phyloP scores from a whole-genome alignment of 2,113 vertebrate species.

The Poecilia latipinna region DNA sequence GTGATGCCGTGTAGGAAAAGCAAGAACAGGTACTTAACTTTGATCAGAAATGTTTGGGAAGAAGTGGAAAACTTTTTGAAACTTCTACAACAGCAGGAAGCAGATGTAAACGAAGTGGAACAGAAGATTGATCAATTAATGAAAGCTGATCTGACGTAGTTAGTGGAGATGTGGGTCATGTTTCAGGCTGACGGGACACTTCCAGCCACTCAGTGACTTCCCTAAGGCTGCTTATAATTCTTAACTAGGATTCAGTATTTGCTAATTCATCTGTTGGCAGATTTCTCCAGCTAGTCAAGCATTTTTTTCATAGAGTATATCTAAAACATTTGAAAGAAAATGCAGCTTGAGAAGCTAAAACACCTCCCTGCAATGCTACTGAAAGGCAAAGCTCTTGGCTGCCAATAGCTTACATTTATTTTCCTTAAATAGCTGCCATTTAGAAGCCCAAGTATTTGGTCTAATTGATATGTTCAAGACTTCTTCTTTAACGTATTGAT shows the following conservation, averaged over 20 bases:
- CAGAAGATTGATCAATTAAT: not conserved
- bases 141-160: not conserved
- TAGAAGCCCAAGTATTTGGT: no score
- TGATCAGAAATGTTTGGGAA: conserved; percentile 14
- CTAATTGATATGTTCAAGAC: no score
- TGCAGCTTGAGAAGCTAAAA: no score
- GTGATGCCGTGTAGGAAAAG: conserved; percentile 15
- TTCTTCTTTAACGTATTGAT: no score
- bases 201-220: not conserved
- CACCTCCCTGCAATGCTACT: no score
- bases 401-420: no score
- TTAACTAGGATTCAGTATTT: no score
- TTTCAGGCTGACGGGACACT: conserved; percentile 21
- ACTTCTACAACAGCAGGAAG: not conserved
- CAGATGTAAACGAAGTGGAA: not conserved
- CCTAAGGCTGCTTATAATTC: not conserved
- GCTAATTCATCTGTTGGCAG: no score
- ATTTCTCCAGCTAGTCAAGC: no score
- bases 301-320: no score
- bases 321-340: no score
- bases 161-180: conserved; percentile 35
- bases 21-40: not conserved
- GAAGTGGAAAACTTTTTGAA: conserved; percentile 25
- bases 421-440: not conserved
- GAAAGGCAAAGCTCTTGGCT: no score